phyloP scores from a whole-genome alignment of 2,113 vertebrate species.

The Silurus glanis region DNA sequence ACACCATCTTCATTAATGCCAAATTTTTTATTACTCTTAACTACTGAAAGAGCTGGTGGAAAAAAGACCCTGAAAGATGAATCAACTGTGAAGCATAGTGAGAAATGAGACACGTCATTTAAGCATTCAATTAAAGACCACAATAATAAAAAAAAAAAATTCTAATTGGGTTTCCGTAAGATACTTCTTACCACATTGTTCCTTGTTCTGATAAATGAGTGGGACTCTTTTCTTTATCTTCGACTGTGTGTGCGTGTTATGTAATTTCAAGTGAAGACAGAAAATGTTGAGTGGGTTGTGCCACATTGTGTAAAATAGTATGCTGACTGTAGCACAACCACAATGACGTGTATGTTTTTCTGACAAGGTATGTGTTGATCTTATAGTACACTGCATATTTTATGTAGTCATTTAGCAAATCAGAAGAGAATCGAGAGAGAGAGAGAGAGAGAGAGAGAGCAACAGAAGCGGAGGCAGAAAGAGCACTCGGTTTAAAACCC shows the following conservation, averaged over 20 bases:
- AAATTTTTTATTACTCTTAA: slow-evolving; percentile 27
- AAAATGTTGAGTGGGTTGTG: neutral
- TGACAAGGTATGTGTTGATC: slow-evolving; percentile 32
- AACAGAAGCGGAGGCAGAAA: neutral
- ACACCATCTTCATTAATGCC: slow-evolving; percentile 57
- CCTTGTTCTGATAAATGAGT: neutral
- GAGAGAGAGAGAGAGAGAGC: slow-evolving; percentile 13
- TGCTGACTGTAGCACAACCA: neutral
- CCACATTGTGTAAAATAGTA: neutral
- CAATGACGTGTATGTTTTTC: neutral
- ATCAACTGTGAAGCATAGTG: neutral
- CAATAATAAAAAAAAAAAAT: neutral
- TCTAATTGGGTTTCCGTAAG: neutral
- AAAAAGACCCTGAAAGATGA: neutral
- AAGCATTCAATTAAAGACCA: neutral
- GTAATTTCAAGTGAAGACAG: neutral
- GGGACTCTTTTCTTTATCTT: neutral
- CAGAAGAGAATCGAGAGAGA: slow-evolving; percentile 22
- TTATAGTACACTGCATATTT: slow-evolving; percentile 50
- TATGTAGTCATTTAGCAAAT: slow-evolving; percentile 51
- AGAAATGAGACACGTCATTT: neutral
- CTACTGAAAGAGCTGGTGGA: neutral
- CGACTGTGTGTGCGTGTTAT: neutral
- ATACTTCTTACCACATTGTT: neutral
- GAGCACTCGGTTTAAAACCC: slow-evolving; percentile 8